Conservation (phyloP, 2,113 vertebrate genomes). For the Salvelinus fontinalis region DNA sequence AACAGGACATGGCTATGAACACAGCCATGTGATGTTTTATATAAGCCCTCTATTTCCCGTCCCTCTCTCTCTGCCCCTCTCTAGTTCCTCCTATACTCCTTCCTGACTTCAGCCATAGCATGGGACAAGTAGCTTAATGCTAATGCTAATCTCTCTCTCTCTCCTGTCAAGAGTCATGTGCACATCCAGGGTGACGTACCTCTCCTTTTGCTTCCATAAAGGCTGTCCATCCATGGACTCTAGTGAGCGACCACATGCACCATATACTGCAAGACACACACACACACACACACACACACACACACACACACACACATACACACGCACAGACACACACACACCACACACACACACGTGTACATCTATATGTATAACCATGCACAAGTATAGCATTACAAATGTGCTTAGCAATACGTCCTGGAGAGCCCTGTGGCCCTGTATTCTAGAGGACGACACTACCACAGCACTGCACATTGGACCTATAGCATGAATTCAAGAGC, state of each 20-base stretch:
- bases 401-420: too few relatives aligned
- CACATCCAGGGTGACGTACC: conserved; percentile 51
- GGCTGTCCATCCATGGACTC: not conserved
- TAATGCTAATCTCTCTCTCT: conserved; percentile 69
- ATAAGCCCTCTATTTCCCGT: not conserved
- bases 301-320: too few relatives aligned
- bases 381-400: too few relatives aligned
- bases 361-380: not conserved
- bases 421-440: too few relatives aligned
- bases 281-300: too few relatives aligned
- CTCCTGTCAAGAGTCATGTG: conserved; percentile 69
- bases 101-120: conserved; percentile 47
- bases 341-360: not conserved
- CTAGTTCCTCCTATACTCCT: conserved; percentile 16
- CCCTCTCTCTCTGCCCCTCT: not conserved
- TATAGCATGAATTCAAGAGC: too few relatives aligned
- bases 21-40: not conserved
- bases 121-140: conserved; percentile 59
- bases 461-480: too few relatives aligned
- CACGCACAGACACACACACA: conserved; percentile 6
- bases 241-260: not conserved
- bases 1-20: too few relatives aligned
- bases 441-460: too few relatives aligned
- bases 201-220: conserved; percentile 36
- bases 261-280: not conserved